Percentiles rank a stretch among this genome's conserved stretches.
These are phyloP conservation scores for Drosophila subpulchrella DNA, from an alignment of 1,140 invertebrate species.

Conservation along the genomic window DNA sequence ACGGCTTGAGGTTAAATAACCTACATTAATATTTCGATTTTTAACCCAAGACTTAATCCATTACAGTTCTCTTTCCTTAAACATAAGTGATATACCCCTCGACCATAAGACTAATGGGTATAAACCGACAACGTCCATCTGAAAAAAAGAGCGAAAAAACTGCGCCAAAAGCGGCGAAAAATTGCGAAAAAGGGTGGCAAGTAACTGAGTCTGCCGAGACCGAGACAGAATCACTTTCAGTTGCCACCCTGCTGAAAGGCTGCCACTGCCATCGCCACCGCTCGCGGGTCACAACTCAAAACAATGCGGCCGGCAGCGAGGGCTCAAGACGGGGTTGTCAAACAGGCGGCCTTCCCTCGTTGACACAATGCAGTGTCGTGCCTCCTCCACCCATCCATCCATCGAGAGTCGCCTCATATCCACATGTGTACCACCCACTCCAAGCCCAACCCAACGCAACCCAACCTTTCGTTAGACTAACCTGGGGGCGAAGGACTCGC, in stretches of 20 bases:
- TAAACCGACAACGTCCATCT: conserved; percentile 60
- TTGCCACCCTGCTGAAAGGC: conserved; percentile 60
- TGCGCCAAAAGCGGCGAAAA: conserved; percentile 64
- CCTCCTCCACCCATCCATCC: conserved; percentile 2
- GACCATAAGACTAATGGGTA: conserved; percentile 2
- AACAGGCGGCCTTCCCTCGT: conserved; percentile 31
- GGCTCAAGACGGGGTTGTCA: conserved; percentile 62
- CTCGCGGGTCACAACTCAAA: conserved; percentile 60
- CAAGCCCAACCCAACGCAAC: neutral
- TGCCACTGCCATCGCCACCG: conserved; percentile 44
- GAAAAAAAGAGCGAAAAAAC: conserved; percentile 54
- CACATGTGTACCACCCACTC: neutral
- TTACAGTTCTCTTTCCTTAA: neutral
- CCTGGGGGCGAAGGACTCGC: conserved; percentile 76
- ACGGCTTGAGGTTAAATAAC: no score
- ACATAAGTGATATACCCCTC: neutral
- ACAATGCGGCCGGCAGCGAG: conserved; percentile 39
- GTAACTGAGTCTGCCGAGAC: conserved; percentile 41
- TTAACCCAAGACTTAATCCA: no score
- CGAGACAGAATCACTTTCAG: conserved; percentile 58
- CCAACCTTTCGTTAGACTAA: conserved; percentile 48
- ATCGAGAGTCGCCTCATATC: neutral
- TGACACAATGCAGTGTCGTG: conserved; percentile 52
- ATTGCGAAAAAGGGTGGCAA: conserved; percentile 69
- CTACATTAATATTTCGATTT: no score